Percentiles rank a stretch among this genome's conserved stretches.
Conservation (phyloP, 2,797 vertebrate genomes). For the Lerista edwardsae region DNA sequence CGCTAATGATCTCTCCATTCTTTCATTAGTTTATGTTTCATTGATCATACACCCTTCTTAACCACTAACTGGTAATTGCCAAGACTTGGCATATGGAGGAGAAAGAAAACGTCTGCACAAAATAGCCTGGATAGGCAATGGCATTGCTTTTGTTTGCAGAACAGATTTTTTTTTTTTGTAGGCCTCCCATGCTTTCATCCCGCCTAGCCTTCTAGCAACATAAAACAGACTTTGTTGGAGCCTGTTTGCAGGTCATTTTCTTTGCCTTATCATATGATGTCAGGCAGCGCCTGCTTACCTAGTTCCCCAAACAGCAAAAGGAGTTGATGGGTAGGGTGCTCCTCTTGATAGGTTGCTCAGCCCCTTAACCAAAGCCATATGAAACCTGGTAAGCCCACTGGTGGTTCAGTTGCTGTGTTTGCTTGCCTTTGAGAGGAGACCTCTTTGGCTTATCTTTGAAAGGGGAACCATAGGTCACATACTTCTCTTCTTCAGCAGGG, state of each 20-base stretch:
- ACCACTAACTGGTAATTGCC: background rate
- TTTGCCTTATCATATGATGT: background rate
- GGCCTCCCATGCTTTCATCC: background rate
- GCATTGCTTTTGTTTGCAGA: background rate
- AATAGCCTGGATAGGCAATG: background rate
- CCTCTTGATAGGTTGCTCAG: background rate
- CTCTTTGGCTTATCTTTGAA: slow-evolving; percentile 18
- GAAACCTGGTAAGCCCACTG: background rate
- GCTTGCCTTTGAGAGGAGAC: slow-evolving; percentile 13
- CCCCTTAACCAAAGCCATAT: slow-evolving; percentile 3
- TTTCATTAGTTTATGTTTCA: background rate
- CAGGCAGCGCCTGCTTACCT: background rate
- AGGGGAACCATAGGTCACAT: slow-evolving; percentile 10
- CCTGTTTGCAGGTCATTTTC: background rate
- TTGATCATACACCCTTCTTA: background rate
- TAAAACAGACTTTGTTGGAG: background rate
- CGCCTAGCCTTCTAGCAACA: background rate
- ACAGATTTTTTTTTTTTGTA: background rate
- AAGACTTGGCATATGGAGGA: background rate
- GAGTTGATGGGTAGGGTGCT: background rate
- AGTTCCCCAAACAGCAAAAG: slow-evolving; percentile 5
- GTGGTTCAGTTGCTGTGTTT: background rate
- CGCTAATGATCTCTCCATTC: background rate
- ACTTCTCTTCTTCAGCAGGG: background rate
- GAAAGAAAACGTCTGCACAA: background rate